Evolutionary conservation across 2,888 invertebrate genomes (phyloP).

Genomic region (Bellardia pandia): DNA sequence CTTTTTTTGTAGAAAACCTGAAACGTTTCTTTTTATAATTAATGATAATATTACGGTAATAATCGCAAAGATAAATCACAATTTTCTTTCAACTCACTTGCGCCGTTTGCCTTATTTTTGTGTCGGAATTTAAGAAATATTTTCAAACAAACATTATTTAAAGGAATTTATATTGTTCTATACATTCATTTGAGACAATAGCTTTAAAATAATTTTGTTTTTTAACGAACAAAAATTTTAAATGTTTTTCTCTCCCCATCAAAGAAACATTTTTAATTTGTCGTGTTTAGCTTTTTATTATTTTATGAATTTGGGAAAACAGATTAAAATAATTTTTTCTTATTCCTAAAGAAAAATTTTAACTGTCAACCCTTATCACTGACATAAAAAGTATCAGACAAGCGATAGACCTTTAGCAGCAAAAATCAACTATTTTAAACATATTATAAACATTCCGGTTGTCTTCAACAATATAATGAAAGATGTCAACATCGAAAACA

Average conservation of each 20-base stretch:
- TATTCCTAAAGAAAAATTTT: not conserved
- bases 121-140: not conserved
- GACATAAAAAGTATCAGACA: conserved; percentile 2
- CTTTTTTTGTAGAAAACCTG: not conserved
- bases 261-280: not conserved
- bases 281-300: not conserved
- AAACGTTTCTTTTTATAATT: not conserved
- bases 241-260: not conserved
- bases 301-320: not conserved
- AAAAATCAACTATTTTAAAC: not conserved
- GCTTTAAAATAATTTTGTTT: too few relatives aligned
- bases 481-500: not conserved
- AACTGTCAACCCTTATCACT: conserved; percentile 52
- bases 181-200: too few relatives aligned
- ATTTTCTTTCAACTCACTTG: not conserved
- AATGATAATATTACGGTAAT: conserved; percentile 1
- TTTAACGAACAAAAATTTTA: not conserved
- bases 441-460: not conserved
- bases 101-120: not conserved
- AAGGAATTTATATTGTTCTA: conserved; percentile 17
- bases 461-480: not conserved
- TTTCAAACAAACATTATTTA: not conserved
- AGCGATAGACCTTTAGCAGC: not conserved
- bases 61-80: conserved; percentile 3
- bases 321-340: not conserved